phyloP scores from a whole-genome alignment of 2,888 invertebrate species.

The Euzophera pinguis region DNA sequence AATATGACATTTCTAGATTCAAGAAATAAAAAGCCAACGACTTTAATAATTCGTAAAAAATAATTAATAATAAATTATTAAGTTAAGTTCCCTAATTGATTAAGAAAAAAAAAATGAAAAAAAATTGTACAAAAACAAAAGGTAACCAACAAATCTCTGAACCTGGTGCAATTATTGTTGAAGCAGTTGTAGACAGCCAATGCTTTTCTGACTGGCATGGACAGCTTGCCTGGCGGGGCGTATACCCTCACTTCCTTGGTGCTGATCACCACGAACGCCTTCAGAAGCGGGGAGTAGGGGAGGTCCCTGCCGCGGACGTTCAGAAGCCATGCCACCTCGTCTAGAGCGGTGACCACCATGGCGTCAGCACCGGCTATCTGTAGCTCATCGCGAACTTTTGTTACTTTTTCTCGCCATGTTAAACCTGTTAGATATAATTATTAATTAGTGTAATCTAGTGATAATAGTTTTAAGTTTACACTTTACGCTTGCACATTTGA shows the following conservation, averaged over 20 bases:
- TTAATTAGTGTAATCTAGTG: too few relatives aligned
- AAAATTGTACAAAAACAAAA: too few relatives aligned
- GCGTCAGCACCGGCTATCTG: conserved; percentile 83
- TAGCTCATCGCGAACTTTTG: conserved; percentile 82
- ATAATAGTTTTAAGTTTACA: too few relatives aligned
- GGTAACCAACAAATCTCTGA: neutral
- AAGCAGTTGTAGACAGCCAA: conserved; percentile 80
- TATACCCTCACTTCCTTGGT: conserved; percentile 84
- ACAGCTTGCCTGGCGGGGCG: conserved; percentile 83
- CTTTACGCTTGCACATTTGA: too few relatives aligned
- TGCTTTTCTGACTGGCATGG: conserved; percentile 72
- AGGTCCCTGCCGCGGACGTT: conserved; percentile 93
- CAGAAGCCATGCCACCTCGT: conserved; percentile 91
- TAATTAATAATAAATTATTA: too few relatives aligned
- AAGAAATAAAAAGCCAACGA: too few relatives aligned
- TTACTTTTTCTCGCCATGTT: conserved; percentile 88
- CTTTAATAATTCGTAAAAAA: too few relatives aligned
- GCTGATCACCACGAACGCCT: conserved; percentile 86
- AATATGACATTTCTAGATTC: too few relatives aligned
- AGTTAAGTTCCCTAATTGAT: too few relatives aligned
- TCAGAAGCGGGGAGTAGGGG: conserved; percentile 88
- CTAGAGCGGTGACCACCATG: conserved; percentile 90
- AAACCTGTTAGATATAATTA: conserved; percentile 66
- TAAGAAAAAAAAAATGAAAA: too few relatives aligned
- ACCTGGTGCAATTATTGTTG: conserved; percentile 76